Evolutionary conservation across 2,888 invertebrate genomes (phyloP).

Genomic region (Nomada hirtipes): DNA sequence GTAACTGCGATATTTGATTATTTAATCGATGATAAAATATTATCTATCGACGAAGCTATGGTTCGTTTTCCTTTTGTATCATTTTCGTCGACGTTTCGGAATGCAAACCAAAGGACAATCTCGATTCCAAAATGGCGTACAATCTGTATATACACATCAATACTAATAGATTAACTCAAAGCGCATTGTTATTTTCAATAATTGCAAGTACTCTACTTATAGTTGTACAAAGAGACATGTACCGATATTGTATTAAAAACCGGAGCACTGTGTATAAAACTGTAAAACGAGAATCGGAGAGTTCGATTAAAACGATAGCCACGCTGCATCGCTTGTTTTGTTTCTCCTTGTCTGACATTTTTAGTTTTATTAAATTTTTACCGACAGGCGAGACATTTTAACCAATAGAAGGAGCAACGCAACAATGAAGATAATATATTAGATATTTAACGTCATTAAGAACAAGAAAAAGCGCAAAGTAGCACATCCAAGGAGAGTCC

Average conservation of each 20-base stretch:
- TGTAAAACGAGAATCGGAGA: constrained; percentile 37
- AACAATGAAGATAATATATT: neutral
- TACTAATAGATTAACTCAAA: constrained; percentile 26
- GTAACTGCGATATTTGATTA: neutral
- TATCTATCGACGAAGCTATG: neutral
- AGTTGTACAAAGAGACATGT: neutral
- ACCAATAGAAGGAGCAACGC: constrained; percentile 6
- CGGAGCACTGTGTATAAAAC: constrained; percentile 15
- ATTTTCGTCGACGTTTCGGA: no score
- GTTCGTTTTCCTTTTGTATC: neutral
- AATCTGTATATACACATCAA: constrained; percentile 27
- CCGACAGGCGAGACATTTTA: constrained; percentile 22
- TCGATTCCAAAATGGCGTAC: constrained; percentile 10
- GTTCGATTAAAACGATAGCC: constrained; percentile 14
- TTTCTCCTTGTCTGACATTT: constrained; percentile 62
- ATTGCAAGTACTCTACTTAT: neutral
- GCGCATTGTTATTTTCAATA: constrained; percentile 28
- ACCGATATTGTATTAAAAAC: neutral
- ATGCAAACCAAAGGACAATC: constrained; percentile 49
- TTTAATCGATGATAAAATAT: neutral
- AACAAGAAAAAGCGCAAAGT: neutral
- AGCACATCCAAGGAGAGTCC: neutral
- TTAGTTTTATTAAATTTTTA: constrained; percentile 70
- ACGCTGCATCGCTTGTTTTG: constrained; percentile 47
- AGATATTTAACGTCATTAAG: neutral